Conservation (phyloP, 1,140 invertebrate species). For the Rhizoglyphus robini region DNA sequence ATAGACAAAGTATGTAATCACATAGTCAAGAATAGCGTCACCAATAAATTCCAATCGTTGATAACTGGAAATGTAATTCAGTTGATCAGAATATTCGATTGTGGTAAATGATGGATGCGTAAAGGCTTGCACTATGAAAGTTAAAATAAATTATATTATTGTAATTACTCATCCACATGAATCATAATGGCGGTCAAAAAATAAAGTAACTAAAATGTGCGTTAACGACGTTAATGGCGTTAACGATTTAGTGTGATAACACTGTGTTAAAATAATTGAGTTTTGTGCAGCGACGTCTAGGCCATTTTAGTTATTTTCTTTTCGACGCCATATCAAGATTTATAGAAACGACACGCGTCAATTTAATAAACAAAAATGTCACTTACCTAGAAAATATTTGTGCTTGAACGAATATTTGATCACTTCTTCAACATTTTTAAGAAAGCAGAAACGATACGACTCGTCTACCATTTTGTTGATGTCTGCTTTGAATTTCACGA, state of each 20-base stretch:
- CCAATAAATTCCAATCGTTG: constrained; percentile 47
- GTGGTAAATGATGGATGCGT: constrained; percentile 43
- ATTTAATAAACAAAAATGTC: neutral
- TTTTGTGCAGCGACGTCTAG: no score
- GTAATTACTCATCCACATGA: neutral
- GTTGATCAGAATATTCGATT: constrained; percentile 40
- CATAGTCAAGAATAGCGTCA: constrained; percentile 59
- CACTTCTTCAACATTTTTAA: neutral
- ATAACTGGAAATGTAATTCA: constrained; percentile 34
- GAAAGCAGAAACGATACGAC: neutral
- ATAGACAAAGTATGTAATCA: constrained; percentile 74
- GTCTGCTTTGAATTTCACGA: neutral
- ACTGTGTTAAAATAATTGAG: no score
- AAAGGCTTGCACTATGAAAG: constrained; percentile 35
- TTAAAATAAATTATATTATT: neutral
- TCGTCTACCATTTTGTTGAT: neutral
- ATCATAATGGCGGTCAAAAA: neutral
- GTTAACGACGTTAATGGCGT: neutral
- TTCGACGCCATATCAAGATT: no score
- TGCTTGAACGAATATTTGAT: neutral
- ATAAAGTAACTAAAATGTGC: neutral
- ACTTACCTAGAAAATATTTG: constrained; percentile 12
- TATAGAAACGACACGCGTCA: neutral
- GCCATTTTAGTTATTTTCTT: no score
- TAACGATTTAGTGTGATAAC: neutral